These are phyloP conservation scores for Helicorthomorpha holstii DNA, from an alignment of 1,140 invertebrate species.

Conservation along the genomic window DNA sequence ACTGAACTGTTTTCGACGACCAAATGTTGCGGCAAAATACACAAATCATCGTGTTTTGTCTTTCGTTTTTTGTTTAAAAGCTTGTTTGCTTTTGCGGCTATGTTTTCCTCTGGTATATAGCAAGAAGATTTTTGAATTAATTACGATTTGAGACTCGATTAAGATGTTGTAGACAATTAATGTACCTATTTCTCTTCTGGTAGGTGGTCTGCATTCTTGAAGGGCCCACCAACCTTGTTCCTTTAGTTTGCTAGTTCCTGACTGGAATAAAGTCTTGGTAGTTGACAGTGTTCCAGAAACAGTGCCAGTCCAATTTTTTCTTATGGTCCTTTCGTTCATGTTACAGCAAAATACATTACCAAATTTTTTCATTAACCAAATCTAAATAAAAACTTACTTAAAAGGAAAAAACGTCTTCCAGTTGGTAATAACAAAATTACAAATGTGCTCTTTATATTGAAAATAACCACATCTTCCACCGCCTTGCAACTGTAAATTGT, in stretches of 20 bases:
- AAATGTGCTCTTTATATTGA: slow-evolving; percentile 25
- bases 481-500: slow-evolving; percentile 23
- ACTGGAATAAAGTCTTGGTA: slow-evolving; percentile 50
- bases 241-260: slow-evolving; percentile 44
- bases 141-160: too few species aligned
- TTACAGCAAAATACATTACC: too few species aligned
- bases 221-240: slow-evolving; percentile 61
- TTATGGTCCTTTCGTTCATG: slow-evolving; percentile 17
- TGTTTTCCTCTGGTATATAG: too few species aligned
- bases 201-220: slow-evolving; percentile 19
- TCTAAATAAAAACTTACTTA: too few species aligned
- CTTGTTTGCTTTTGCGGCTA: too few species aligned
- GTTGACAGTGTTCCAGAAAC: slow-evolving; percentile 57
- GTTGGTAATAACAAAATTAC: slow-evolving; percentile 23
- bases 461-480: slow-evolving; percentile 23
- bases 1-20: too few species aligned
- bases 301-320: slow-evolving; percentile 61
- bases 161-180: too few species aligned
- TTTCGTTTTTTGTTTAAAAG: too few species aligned
- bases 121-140: too few species aligned
- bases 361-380: too few species aligned
- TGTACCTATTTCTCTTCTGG: slow-evolving; percentile 11
- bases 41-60: too few species aligned
- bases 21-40: too few species aligned
- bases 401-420: slow-evolving; percentile 22